Conservation (phyloP, 1,140 invertebrate genomes). For the Cardiocondyla obscurior region DNA sequence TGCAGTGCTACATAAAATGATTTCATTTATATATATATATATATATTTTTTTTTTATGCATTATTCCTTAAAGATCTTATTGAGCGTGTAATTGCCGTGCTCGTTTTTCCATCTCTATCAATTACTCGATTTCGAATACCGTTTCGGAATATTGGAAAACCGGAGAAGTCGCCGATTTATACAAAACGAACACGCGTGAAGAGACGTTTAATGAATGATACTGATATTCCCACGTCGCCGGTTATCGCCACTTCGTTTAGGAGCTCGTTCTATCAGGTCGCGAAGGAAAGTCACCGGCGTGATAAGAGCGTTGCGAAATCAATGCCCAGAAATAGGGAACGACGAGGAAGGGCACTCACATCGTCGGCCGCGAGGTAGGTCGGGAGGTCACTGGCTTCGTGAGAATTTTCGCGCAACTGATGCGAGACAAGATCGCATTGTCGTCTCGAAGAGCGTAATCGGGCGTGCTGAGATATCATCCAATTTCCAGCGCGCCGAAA, state of each 20-base stretch:
- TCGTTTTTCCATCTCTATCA: too few relatives aligned
- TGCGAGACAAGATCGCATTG: not conserved
- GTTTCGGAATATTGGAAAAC: constrained; percentile 25
- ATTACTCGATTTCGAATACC: not conserved
- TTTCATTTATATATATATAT: too few relatives aligned
- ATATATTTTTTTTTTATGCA: not conserved
- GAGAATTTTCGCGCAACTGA: constrained; percentile 32
- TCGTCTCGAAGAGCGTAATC: constrained; percentile 16
- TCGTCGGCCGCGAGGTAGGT: constrained; percentile 10
- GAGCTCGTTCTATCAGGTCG: not conserved
- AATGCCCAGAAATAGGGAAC: not conserved
- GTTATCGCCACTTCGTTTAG: constrained; percentile 23
- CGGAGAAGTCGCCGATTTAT: not conserved
- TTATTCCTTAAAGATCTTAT: not conserved
- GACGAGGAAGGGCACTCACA: not conserved
- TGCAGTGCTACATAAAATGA: not conserved
- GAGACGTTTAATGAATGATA: not conserved
- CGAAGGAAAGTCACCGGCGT: constrained; percentile 13
- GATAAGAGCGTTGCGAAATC: constrained; percentile 48
- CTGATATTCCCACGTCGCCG: not conserved
- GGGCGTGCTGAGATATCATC: not conserved
- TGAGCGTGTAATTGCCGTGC: not conserved
- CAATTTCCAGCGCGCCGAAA: not conserved
- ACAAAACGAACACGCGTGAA: not conserved
- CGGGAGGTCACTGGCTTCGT: constrained; percentile 48